Conservation (phyloP, 1,140 invertebrate genomes). For the Monochamus saltuarius region DNA sequence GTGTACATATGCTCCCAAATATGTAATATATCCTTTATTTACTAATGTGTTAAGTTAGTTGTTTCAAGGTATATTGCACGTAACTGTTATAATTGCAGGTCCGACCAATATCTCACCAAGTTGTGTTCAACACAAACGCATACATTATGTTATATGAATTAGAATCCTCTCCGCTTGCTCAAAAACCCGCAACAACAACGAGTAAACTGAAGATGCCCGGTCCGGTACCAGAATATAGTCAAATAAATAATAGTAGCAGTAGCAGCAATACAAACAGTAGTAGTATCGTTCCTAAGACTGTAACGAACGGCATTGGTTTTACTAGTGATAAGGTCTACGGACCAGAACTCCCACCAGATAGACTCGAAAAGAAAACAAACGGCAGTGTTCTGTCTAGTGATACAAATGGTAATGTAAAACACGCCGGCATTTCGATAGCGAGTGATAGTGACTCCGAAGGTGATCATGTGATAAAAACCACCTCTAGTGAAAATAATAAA, state of each 20-base stretch:
- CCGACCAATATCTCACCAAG: slow-evolving; percentile 68
- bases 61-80: too few relatives aligned
- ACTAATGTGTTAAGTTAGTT: too few relatives aligned
- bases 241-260: slow-evolving; percentile 6
- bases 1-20: too few relatives aligned
- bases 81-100: slow-evolving; percentile 57
- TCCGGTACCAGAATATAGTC: neutral
- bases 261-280: slow-evolving; percentile 14
- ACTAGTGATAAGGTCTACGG: slow-evolving; percentile 46
- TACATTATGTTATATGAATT: slow-evolving; percentile 91
- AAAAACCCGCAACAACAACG: slow-evolving; percentile 39
- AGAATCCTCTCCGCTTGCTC: slow-evolving; percentile 53
- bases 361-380: slow-evolving; percentile 15
- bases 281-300: slow-evolving; percentile 14
- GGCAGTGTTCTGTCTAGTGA: slow-evolving; percentile 23
- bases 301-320: slow-evolving; percentile 34
- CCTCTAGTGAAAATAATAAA: neutral
- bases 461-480: neutral
- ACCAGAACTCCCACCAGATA: slow-evolving; percentile 42
- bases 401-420: neutral
- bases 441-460: slow-evolving; percentile 13
- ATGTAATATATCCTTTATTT: too few relatives aligned
- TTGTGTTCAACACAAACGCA: slow-evolving; percentile 77
- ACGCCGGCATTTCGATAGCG: neutral
- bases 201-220: neutral